Base-by-base conservation (phyloP, 2,113 vertebrate genomes). In the Cavia porcellus region DNA sequence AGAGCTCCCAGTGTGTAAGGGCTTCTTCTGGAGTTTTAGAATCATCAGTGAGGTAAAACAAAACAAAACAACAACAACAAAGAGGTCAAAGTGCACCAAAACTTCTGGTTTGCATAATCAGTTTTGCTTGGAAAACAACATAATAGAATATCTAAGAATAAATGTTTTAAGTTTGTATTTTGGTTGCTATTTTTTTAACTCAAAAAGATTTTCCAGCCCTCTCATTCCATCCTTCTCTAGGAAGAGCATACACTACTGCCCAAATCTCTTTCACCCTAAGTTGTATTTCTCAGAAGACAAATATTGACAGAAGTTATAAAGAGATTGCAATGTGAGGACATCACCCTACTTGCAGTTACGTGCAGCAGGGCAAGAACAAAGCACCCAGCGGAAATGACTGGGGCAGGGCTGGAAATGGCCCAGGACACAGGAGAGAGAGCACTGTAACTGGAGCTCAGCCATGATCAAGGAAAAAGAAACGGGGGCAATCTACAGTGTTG, bases 381-480 rank as follows among this genome's bases (percentile, higher is more conserved):
- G 52, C 32, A 3, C 80, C 70, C 77, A 57, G 15, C 1, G 9
- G 25, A 79, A 47, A 32, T 19, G 32, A 24, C 15, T 30, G 22
- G 38, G 38, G 6, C 19, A 22, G 47, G 64, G n/a, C 72, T 42
- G 32, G 52, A 88, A 79, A 80, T 0, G 30, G n/a, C 89, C 82
- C 28, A 57, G 19, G 12, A 59, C 62, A 75, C 47, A 66, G 50
- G 55, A 42, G 42, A 38, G 38, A 19, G 62, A 50, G 61, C 6
- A n/a, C 88, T 92, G 92, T 89, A 97, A 97, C 82, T 35, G 0
- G 74, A 97, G 90, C 92, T 83, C 25, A 10, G 12, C 86, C 59
- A 82, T 0, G 1, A 57, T 82, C 47, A 96, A 83, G 95, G 95
- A 97, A 97, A 96, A 87, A 68, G 25, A 86, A 97, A 93, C 95